Base-by-base conservation (phyloP, 1,140 invertebrate species). In the Caenorhabditis remanei region DNA sequence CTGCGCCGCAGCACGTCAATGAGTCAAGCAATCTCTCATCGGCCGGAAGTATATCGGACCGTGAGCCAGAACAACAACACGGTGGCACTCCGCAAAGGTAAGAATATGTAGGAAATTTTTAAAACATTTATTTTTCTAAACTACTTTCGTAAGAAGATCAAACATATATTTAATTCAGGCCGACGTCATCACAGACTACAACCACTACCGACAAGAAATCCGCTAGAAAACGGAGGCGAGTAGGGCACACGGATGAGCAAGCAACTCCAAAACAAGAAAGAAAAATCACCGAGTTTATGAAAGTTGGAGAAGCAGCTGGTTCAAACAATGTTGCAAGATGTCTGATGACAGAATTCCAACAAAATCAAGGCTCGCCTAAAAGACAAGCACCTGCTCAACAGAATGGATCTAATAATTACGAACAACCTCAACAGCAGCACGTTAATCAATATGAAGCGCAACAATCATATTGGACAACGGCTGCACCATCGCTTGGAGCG, bases 201-300 rank as follows among this genome's bases (percentile, higher is more conserved):
- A 14, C 56, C 4, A 55, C 61, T 21, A 32, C 53, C 53, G 86
- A 87, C 40, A 88, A 88, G 71, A 88, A 88, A 32, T 32, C 87
- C 6, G 87, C 48, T 9, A 19, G 87, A 13, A 88, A 88, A 32
- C 48, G 87, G 41, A 40, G 83, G 11, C 8, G 67, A 55, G 46
- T 50, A 24, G 21, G 9, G 1, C 71, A n/a, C 50, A 24, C 16
- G 4, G 84, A 56, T 32, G 87, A 88, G 19, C 85, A 85, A 21
- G 67, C 87, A 8, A 86, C 85, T 50, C 87, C 87, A 4, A 88
- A 85, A 61, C 19, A 24, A 46, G 87, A 88, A 63, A 48, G 84
- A 19, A 88, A 88, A 65, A 88, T 88, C 16, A 88, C 87, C 6
- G 87, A 88, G 40, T 88, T 85, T 63, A 79, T 75, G 43, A 53